Evolutionary conservation across 1,140 invertebrate genomes (phyloP).

Genomic region (Drosophila kanapiae): DNA sequence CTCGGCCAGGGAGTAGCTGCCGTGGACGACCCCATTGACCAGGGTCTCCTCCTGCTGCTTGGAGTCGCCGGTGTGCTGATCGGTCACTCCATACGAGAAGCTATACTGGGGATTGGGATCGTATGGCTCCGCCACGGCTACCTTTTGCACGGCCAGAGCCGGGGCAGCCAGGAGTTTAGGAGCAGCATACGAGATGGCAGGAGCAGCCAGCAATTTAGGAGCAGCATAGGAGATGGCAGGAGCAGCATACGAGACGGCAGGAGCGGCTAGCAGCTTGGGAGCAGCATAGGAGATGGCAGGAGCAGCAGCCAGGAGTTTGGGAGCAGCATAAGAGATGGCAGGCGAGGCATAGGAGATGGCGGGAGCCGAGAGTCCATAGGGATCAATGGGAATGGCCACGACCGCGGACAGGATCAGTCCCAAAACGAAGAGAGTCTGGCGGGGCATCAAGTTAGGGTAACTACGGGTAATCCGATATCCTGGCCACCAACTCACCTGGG

Average conservation of each 20-base stretch:
- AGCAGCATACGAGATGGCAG: slow-evolving; percentile 50
- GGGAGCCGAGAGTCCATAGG: slow-evolving; percentile 53
- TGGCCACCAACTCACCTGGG: slow-evolving; percentile 53
- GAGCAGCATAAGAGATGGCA: slow-evolving; percentile 23
- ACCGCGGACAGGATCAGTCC: slow-evolving; percentile 62
- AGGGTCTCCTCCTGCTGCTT: slow-evolving; percentile 88
- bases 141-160: slow-evolving; percentile 81
- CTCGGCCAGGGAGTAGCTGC: slow-evolving; percentile 88
- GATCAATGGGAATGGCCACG: slow-evolving; percentile 63
- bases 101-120: slow-evolving; percentile 90
- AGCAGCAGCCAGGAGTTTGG: slow-evolving; percentile 2
- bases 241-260: slow-evolving; percentile 26
- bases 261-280: slow-evolving; percentile 56
- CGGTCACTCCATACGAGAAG: slow-evolving; percentile 90
- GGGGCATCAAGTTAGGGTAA: neutral
- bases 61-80: slow-evolving; percentile 90
- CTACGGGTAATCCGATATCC: slow-evolving; percentile 7
- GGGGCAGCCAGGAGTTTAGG: slow-evolving; percentile 73
- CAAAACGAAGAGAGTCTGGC: slow-evolving; percentile 65
- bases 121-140: slow-evolving; percentile 87
- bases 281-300: slow-evolving; percentile 45
- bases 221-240: slow-evolving; percentile 58
- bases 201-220: slow-evolving; percentile 65
- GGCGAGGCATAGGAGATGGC: slow-evolving; percentile 38
- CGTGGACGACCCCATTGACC: slow-evolving; percentile 88